Conservation (phyloP, 2,797 vertebrate species). For the Myripristis jacobus region DNA sequence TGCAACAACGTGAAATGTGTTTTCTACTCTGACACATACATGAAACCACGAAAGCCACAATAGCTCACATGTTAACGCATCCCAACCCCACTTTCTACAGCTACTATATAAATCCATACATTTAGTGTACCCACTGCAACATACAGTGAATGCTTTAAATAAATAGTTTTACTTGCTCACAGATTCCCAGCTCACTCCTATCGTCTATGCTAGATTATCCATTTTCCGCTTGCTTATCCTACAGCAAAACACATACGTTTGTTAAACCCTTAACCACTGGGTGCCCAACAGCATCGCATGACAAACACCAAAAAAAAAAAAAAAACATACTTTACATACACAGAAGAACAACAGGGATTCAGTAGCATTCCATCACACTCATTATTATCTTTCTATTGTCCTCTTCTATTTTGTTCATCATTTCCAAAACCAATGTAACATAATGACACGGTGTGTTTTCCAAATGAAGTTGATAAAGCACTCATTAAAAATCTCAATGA, state of each 20-base stretch:
- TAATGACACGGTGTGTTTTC: slow-evolving; percentile 26
- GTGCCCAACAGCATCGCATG: slow-evolving; percentile 12
- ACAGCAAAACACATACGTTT: slow-evolving; percentile 37
- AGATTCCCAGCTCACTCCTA: slow-evolving; percentile 4
- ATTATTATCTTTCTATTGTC: slow-evolving; percentile 37
- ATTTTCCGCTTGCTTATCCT: slow-evolving; percentile 7
- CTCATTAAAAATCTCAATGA: slow-evolving; percentile 42
- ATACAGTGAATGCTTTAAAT: slow-evolving; percentile 31
- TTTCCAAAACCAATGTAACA: slow-evolving; percentile 44
- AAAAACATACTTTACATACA: slow-evolving; percentile 22
- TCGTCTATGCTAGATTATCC: neutral
- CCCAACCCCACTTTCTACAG: slow-evolving; percentile 30
- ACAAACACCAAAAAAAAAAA: slow-evolving; percentile 32
- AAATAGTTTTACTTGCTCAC: neutral
- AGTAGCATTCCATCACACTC: slow-evolving; percentile 31
- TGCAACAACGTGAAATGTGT: slow-evolving; percentile 19
- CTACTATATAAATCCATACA: slow-evolving; percentile 49
- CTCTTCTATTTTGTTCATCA: slow-evolving; percentile 30
- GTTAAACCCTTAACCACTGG: slow-evolving; percentile 23
- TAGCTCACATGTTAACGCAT: slow-evolving; percentile 26
- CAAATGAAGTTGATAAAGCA: slow-evolving; percentile 19
- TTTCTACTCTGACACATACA: slow-evolving; percentile 40
- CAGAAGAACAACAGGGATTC: slow-evolving; percentile 25
- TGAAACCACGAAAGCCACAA: slow-evolving; percentile 21
- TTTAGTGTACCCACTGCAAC: slow-evolving; percentile 25